Conservation (phyloP, 2,888 invertebrate species). For the Latrodectus elegans region DNA sequence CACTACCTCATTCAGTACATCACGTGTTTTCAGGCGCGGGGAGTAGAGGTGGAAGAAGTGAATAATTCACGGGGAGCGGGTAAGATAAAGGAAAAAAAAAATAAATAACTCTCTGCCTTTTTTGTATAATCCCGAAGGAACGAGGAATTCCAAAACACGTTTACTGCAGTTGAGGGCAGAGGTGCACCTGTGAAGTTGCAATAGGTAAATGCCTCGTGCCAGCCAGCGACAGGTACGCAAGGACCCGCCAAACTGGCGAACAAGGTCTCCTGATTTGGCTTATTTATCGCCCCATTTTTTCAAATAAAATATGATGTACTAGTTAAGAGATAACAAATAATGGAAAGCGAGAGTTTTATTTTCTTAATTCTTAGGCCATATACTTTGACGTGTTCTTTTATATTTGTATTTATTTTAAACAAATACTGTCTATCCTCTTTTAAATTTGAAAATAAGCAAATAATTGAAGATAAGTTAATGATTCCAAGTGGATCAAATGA, state of each 20-base stretch:
- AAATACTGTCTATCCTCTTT: no score
- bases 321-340: no score
- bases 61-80: background rate
- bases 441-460: no score
- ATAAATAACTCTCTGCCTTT: conserved; percentile 13
- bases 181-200: conserved; percentile 61
- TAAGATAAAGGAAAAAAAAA: conserved; percentile 12
- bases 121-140: conserved; percentile 23
- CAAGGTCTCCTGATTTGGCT: background rate
- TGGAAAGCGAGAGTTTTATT: no score
- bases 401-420: no score
- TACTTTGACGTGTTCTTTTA: no score
- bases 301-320: no score
- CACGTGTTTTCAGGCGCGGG: background rate
- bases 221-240: conserved; percentile 64
- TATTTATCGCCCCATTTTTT: conserved; percentile 3
- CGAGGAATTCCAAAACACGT: conserved; percentile 55
- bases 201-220: conserved; percentile 58
- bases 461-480: no score
- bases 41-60: conserved; percentile 4
- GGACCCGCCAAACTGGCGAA: conserved; percentile 44
- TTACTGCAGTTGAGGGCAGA: conserved; percentile 43
- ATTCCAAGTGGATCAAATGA: no score
- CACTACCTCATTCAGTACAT: background rate
- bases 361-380: no score